phyloP scores from a whole-genome alignment of 2,888 invertebrate species.

The Tetragonula carbonaria region DNA sequence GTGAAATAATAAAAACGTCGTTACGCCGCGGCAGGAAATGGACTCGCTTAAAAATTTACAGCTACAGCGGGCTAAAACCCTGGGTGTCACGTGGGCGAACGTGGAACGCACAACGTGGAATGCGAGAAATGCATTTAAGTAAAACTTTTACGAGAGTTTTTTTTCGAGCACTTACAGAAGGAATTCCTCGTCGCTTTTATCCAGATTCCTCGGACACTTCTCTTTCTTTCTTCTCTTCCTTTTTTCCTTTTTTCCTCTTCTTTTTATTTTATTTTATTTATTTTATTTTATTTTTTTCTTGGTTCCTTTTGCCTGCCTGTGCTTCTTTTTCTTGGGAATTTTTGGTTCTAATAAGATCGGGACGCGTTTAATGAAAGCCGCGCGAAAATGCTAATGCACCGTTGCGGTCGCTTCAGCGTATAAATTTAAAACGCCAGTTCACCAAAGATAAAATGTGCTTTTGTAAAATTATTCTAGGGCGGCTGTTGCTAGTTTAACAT shows the following conservation, averaged over 20 bases:
- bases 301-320: background rate
- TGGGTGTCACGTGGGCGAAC: slow-evolving; percentile 1
- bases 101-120: slow-evolving; percentile 36
- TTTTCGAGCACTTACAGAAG: slow-evolving; percentile 38
- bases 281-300: too few species aligned
- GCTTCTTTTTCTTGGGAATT: slow-evolving; percentile 9
- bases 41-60: slow-evolving; percentile 50
- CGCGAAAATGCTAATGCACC: slow-evolving; percentile 1
- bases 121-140: slow-evolving; percentile 51
- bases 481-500: background rate
- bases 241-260: background rate
- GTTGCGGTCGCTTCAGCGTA: background rate
- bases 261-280: too few species aligned
- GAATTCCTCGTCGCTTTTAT: slow-evolving; percentile 39
- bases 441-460: background rate
- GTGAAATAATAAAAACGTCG: background rate
- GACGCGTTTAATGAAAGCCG: background rate
- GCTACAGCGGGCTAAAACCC: slow-evolving; percentile 15
- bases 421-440: background rate
- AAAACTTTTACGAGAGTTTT: slow-evolving; percentile 52
- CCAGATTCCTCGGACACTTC: slow-evolving; percentile 32
- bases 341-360: slow-evolving; percentile 23
- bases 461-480: background rate
- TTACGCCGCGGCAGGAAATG: slow-evolving; percentile 26
- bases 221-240: background rate